Evolutionary conservation across 2,888 invertebrate species (phyloP).

Genomic region (Heteromurus nitidus): DNA sequence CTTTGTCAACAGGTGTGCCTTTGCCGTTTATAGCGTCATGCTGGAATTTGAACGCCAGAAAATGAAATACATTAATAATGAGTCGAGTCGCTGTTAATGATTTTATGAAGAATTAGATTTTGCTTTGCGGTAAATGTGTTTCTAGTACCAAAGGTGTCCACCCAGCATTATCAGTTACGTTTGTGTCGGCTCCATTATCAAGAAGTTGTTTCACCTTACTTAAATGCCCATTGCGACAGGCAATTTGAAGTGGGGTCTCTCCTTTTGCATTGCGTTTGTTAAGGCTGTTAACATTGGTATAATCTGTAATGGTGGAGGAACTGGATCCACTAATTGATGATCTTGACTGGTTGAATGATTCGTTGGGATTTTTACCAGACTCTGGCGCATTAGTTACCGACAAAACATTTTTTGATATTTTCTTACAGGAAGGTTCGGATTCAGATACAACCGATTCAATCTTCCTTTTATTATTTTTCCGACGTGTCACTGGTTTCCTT

Average conservation of each 20-base stretch:
- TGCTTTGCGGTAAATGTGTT: background rate
- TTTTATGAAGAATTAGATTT: background rate
- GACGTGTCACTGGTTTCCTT: too few relatives aligned
- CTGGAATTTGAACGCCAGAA: too few relatives aligned
- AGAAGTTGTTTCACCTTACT: constrained; percentile 78
- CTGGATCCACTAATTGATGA: too few relatives aligned
- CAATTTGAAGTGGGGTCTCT: constrained; percentile 81
- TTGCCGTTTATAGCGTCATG: constrained; percentile 81
- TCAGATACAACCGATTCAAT: too few relatives aligned
- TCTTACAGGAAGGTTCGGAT: too few relatives aligned
- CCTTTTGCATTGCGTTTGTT: constrained; percentile 82
- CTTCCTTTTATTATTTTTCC: too few relatives aligned
- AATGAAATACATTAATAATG: too few relatives aligned
- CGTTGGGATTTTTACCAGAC: background rate
- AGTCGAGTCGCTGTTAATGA: background rate
- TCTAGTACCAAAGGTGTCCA: constrained; percentile 82
- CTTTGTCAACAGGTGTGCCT: constrained; percentile 70
- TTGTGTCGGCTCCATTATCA: constrained; percentile 80
- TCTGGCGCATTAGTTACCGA: background rate
- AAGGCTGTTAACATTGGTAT: background rate
- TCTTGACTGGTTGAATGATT: background rate
- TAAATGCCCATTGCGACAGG: constrained; percentile 77
- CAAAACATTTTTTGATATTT: background rate
- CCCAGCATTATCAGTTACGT: constrained; percentile 82
- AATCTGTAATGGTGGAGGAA: background rate